A percentile compares a stretch with the other conserved stretches of the same genome.
Evolutionary conservation across 2,888 invertebrate genomes (phyloP).

Genomic region (Amiota minor): DNA sequence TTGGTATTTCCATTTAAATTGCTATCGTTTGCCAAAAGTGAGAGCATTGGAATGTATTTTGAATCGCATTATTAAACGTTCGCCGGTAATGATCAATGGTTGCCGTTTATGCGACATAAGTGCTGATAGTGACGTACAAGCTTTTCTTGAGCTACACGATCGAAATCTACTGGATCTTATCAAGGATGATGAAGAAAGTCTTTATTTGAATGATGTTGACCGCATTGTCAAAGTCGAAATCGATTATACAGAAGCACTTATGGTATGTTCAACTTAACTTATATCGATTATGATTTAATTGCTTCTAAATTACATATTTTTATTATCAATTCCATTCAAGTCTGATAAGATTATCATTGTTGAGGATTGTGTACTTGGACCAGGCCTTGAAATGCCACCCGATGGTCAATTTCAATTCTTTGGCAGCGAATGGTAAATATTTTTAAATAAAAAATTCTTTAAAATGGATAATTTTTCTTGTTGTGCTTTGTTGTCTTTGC

Average conservation of each 20-base stretch:
- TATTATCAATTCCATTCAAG: neutral
- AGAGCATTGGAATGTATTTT: conserved; percentile 69
- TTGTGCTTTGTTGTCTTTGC: conserved; percentile 1
- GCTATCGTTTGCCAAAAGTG: conserved; percentile 75
- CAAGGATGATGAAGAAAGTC: conserved; percentile 39
- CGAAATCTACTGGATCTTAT: conserved; percentile 46
- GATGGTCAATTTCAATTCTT: conserved; percentile 53
- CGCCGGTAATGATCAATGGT: conserved; percentile 32
- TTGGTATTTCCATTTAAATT: conserved; percentile 73
- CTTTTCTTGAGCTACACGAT: conserved; percentile 54
- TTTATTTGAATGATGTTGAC: neutral
- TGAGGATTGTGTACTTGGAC: conserved; percentile 38
- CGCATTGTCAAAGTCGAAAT: neutral
- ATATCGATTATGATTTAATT: neutral
- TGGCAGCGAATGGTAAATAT: conserved; percentile 56
- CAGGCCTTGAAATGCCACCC: conserved; percentile 55
- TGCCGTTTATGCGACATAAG: conserved; percentile 33
- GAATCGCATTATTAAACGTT: conserved; percentile 18
- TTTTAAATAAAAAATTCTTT: neutral
- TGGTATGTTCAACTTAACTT: neutral
- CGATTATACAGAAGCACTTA: conserved; percentile 14
- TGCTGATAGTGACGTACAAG: conserved; percentile 37
- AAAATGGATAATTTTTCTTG: neutral
- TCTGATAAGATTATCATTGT: neutral
- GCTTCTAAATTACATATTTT: neutral